Conservation (phyloP, 2,113 vertebrate species). For the Bubo scandiacus region DNA sequence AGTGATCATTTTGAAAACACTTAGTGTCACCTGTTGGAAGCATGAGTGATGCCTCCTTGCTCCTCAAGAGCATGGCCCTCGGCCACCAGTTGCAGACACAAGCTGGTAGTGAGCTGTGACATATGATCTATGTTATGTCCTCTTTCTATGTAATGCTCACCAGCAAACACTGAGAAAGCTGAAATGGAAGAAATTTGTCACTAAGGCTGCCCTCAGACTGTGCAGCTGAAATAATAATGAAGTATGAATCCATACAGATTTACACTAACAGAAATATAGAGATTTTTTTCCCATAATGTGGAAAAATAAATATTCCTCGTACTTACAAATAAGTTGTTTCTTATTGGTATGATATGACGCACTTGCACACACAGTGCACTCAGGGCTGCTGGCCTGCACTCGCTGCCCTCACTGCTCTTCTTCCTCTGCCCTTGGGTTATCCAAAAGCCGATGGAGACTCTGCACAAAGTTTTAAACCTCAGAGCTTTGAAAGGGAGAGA, state of each 20-base stretch:
- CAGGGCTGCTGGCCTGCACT: background rate
- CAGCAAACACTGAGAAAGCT: background rate
- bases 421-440: background rate
- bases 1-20: background rate
- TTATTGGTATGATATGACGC: accelerated
- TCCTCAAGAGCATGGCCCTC: background rate
- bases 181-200: background rate
- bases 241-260: background rate
- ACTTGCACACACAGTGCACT: background rate
- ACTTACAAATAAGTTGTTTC: accelerated
- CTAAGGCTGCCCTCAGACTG: background rate
- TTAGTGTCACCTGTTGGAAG: background rate
- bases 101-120: background rate
- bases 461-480: background rate
- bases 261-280: background rate
- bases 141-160: accelerated
- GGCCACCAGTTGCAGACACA: background rate
- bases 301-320: background rate
- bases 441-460: background rate
- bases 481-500: background rate
- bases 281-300: background rate
- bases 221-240: background rate
- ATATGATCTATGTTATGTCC: accelerated
- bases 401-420: background rate
- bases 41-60: background rate